phyloP scores from a whole-genome alignment of 2,888 invertebrate genomes.

The Linnaemya vulpina region DNA sequence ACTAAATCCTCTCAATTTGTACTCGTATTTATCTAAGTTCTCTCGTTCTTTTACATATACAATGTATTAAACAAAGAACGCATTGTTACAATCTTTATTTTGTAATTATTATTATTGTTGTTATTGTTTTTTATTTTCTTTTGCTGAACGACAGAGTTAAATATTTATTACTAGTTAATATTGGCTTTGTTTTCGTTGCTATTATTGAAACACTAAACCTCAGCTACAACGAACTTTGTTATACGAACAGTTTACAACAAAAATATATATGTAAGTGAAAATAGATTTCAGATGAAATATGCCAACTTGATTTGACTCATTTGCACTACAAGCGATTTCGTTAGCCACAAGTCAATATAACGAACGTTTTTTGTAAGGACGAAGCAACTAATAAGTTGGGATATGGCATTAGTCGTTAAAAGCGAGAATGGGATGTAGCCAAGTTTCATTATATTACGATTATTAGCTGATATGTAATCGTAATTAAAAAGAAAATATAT shows the following conservation, averaged over 20 bases:
- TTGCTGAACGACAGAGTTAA: slow-evolving; percentile 27
- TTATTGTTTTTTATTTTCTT: slow-evolving; percentile 2
- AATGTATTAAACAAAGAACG: background rate
- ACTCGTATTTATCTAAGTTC: background rate
- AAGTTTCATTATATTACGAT: slow-evolving; percentile 1
- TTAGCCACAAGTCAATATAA: too few relatives aligned
- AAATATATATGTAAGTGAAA: too few relatives aligned
- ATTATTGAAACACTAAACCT: too few relatives aligned
- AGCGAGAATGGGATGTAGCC: too few relatives aligned
- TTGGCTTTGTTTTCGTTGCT: slow-evolving; percentile 37
- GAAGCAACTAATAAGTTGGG: too few relatives aligned
- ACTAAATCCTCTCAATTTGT: background rate
- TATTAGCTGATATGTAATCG: slow-evolving; percentile 7
- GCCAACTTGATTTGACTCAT: too few relatives aligned
- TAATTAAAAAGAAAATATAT: slow-evolving; percentile 20
- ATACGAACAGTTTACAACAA: too few relatives aligned
- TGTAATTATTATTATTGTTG: background rate
- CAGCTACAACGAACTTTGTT: too few relatives aligned
- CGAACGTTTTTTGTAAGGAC: too few relatives aligned
- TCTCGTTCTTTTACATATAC: background rate
- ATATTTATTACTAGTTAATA: slow-evolving; percentile 42
- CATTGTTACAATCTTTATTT: slow-evolving; percentile 34
- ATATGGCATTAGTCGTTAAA: too few relatives aligned
- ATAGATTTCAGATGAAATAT: too few relatives aligned
- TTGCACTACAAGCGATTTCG: too few relatives aligned